A percentile compares a stretch with the other conserved stretches of the same genome.
Conservation (phyloP, 2,888 invertebrate genomes). For the Thyatira batis region DNA sequence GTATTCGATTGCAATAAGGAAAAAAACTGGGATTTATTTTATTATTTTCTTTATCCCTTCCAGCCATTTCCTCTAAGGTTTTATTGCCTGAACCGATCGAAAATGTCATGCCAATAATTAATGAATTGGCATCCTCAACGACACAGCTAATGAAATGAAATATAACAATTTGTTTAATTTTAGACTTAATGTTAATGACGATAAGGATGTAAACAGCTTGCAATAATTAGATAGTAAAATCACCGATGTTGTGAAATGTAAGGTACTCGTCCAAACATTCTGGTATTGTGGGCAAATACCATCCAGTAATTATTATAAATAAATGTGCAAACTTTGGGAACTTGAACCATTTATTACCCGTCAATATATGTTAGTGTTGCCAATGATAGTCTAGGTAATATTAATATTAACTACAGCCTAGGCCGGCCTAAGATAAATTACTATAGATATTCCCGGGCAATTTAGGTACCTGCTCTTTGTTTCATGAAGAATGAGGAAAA, state of each 20-base stretch:
- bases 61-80: neutral
- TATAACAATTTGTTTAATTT: conserved; percentile 16
- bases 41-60: neutral
- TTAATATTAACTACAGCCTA: neutral
- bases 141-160: conserved; percentile 34
- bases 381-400: conserved; percentile 19
- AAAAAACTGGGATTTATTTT: neutral
- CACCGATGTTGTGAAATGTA: conserved; percentile 40
- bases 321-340: conserved; percentile 60
- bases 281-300: conserved; percentile 59
- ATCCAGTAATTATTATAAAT: conserved; percentile 66
- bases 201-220: conserved; percentile 24
- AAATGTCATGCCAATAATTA: conserved; percentile 51
- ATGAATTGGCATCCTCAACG: conserved; percentile 47
- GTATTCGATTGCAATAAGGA: neutral
- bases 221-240: conserved; percentile 27
- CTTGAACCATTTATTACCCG: conserved; percentile 47
- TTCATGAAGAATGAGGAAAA: too few relatives aligned
- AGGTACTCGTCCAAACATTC: conserved; percentile 50
- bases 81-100: conserved; percentile 19
- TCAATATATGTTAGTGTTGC: conserved; percentile 43
- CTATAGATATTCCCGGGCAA: neutral
- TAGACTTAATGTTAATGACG: conserved; percentile 13
- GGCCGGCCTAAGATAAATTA: neutral
- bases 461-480: neutral